A percentile compares a stretch with the other conserved stretches of the same genome.
Evolutionary conservation across 1,140 invertebrate species (phyloP).

Genomic region (Ruditapes philippinarum): DNA sequence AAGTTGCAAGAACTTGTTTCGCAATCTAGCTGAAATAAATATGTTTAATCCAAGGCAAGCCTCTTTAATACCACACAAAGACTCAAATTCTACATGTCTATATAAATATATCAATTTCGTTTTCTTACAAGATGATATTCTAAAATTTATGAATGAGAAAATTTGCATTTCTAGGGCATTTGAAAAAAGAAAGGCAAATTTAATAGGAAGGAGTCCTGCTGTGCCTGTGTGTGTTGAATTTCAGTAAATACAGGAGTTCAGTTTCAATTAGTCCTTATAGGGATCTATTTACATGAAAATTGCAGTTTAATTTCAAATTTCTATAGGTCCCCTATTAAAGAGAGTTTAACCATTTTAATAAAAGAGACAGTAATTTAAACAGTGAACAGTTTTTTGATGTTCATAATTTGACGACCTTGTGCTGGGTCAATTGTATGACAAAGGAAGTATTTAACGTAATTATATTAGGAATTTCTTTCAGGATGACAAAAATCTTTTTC

Average conservation of each 20-base stretch:
- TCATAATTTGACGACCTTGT: slow-evolving; percentile 32
- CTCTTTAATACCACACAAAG: too few relatives aligned
- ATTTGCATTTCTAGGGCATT: neutral
- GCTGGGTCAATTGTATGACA: slow-evolving; percentile 13
- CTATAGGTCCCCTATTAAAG: neutral
- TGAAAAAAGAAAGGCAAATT: slow-evolving; percentile 2
- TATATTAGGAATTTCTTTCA: slow-evolving; percentile 22
- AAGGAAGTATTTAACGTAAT: slow-evolving; percentile 23
- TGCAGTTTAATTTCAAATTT: slow-evolving; percentile 44
- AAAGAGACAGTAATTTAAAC: slow-evolving; percentile 13
- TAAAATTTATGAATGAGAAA: neutral
- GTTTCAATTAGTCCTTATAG: slow-evolving; percentile 31
- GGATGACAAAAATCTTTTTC: neutral
- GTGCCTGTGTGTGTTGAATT: neutral
- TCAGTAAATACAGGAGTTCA: slow-evolving; percentile 18
- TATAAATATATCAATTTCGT: slow-evolving; percentile 5
- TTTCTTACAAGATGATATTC: neutral
- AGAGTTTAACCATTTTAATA: neutral
- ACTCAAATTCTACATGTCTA: too few relatives aligned
- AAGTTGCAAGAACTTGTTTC: too few relatives aligned
- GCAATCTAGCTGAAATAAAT: too few relatives aligned
- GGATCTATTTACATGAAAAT: slow-evolving; percentile 27
- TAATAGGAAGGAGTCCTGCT: neutral
- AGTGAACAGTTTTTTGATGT: neutral
- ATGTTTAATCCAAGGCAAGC: too few relatives aligned